These are phyloP conservation scores for Varecia variegata DNA, from an alignment of 2,797 vertebrate species.

Conservation along the genomic window DNA sequence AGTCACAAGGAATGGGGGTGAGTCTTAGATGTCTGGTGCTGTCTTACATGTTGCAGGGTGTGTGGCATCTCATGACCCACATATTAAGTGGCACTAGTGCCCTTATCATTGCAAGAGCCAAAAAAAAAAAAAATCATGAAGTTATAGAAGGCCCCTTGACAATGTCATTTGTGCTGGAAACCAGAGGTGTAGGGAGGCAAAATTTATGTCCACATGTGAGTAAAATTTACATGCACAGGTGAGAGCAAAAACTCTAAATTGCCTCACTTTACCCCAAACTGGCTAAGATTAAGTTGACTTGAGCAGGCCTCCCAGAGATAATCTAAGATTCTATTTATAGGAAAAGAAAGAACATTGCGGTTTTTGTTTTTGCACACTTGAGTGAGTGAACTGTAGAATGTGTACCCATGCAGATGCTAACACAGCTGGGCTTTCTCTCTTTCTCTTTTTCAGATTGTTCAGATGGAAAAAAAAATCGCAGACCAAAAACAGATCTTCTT, in stretches of 20 bases:
- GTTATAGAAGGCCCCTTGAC: background rate
- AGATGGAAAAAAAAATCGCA: conserved; percentile 75
- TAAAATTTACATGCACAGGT: background rate
- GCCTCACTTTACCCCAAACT: background rate
- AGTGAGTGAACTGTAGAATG: background rate
- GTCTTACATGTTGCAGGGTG: background rate
- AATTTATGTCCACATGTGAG: background rate
- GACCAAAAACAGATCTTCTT: conserved; percentile 55
- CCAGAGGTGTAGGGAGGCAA: background rate
- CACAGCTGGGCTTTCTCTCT: background rate
- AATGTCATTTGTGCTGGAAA: background rate
- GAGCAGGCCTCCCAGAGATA: background rate
- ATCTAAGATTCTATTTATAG: background rate
- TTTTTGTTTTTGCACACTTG: background rate
- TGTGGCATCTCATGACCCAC: background rate
- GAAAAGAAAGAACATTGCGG: background rate
- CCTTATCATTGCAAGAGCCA: background rate
- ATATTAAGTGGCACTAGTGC: background rate
- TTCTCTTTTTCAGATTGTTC: conserved; percentile 68
- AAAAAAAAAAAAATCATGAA: background rate
- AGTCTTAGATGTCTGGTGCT: background rate
- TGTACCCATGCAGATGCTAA: background rate
- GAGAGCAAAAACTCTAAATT: background rate
- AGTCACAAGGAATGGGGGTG: background rate
- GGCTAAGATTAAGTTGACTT: background rate